Percentiles rank a stretch among this genome's conserved stretches.
phyloP scores from a whole-genome alignment of 2,888 invertebrate genomes.

The Nectonema munidae region DNA sequence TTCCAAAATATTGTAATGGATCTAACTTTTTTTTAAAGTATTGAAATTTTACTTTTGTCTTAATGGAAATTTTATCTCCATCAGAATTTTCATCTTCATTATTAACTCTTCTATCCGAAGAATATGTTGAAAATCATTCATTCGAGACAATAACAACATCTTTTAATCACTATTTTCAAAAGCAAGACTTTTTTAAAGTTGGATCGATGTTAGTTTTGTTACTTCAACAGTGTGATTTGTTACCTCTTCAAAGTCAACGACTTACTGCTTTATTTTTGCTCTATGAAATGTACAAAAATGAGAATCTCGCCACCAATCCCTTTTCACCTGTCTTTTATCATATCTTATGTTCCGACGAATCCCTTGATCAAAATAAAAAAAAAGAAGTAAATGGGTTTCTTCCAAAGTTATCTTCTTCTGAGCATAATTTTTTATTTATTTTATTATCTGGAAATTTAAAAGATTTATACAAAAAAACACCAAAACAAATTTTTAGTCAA shows the following conservation, averaged over 20 bases:
- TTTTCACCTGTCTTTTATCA: conserved; percentile 38
- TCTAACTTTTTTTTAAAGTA: too few relatives aligned
- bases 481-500: too few relatives aligned
- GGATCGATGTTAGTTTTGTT: conserved; percentile 27
- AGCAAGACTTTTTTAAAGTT: conserved; percentile 40
- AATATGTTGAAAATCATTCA: conserved; percentile 37
- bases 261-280: conserved; percentile 36
- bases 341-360: conserved; percentile 31
- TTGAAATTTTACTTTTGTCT: too few relatives aligned
- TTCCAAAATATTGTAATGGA: too few relatives aligned
- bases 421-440: conserved; percentile 38
- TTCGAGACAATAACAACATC: conserved; percentile 41
- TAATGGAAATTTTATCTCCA: too few relatives aligned
- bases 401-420: conserved; percentile 30
- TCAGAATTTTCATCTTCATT: too few relatives aligned
- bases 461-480: too few relatives aligned
- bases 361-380: conserved; percentile 18
- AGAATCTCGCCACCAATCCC: conserved; percentile 34
- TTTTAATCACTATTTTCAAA: conserved; percentile 42
- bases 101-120: conserved; percentile 39
- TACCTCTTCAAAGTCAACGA: conserved; percentile 34
- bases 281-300: conserved; percentile 36
- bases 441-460: conserved; percentile 34
- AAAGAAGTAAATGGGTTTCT: conserved; percentile 29
- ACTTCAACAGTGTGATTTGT: conserved; percentile 36